phyloP scores from a whole-genome alignment of 2,797 vertebrate species.

The Mormyrus proboscirostris region DNA sequence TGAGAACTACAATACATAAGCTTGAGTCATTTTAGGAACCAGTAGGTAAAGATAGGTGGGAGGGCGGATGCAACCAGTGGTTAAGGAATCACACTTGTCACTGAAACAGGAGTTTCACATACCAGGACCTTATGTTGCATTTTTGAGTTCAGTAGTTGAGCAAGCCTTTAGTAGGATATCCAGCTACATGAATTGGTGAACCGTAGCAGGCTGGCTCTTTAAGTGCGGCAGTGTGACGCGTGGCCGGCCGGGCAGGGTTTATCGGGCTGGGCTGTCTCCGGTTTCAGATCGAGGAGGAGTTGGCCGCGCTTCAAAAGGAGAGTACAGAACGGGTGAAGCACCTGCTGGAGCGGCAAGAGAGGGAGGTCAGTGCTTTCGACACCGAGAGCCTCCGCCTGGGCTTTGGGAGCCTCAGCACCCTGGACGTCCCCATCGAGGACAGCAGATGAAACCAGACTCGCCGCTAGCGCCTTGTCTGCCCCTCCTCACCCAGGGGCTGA shows the following conservation, averaged over 20 bases:
- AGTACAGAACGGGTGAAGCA: constrained; percentile 92
- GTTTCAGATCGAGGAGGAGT: constrained; percentile 95
- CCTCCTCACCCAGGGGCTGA: neutral
- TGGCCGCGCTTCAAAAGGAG: constrained; percentile 96
- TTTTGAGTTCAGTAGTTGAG: neutral
- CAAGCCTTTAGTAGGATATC: neutral
- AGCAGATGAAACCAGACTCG: constrained; percentile 82
- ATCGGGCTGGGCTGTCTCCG: neutral
- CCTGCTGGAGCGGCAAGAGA: constrained; percentile 90
- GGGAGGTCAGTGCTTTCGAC: constrained; percentile 91
- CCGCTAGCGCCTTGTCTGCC: constrained; percentile 53
- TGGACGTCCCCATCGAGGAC: constrained; percentile 96
- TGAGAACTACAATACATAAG: neutral
- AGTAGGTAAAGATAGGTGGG: neutral
- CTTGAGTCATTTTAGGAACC: neutral
- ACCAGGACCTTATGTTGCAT: neutral
- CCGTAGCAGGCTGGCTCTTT: neutral
- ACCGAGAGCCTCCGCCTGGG: constrained; percentile 94
- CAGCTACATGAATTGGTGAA: neutral
- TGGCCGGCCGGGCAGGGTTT: neutral
- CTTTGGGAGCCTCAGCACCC: constrained; percentile 83
- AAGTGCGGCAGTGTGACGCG: neutral
- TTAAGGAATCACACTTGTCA: neutral
- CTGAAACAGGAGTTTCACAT: neutral
- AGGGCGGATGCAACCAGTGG: neutral